Base-by-base conservation (phyloP, 2,113 vertebrate species). In the Meleagris gallopavo region DNA sequence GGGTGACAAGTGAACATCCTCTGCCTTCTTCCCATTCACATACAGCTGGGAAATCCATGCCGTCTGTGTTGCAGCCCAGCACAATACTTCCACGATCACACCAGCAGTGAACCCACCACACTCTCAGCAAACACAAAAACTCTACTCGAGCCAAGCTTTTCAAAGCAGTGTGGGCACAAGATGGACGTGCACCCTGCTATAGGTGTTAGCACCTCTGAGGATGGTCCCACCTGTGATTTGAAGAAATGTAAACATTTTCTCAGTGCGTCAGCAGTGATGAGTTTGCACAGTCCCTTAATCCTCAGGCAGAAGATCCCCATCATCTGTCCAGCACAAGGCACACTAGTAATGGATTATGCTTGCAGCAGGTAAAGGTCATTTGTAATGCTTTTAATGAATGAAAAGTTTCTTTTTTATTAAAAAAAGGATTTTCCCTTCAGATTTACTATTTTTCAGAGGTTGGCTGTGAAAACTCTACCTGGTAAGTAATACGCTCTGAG, bases 301-400 rank as follows among this genome's bases (percentile, higher is more conserved):
- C 86, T 70, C 5, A 17, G 8, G 82, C 87, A 89, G 94, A 96
- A 96, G 93, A 94, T 89, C 86, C 93, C 94, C 89, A 97, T 97
- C 97, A 96, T 97, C 97, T 97, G 85, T 92, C 92, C 90, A 30
- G 88, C 80, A 94, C 88, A 97, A 95, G 93, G 58, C 61, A 88
- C 86, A 83, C 97, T 97, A 97, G 97, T 96, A 98, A 97, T 10
- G 88, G 97, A 97, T 98, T 98, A 96, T 18, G n/a, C 89, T 95
- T 97, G 95, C 93, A 94, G 89, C 93, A 96, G 91, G 96, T 93
- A 97, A 98, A 97, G 97, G 97, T 97, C 97, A 96, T 72, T 96
- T 95, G 85, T 90, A 97, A 97, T 96, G 86, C 91, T 95, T 97
- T 95, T 97, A 98, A 98, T 97, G 96, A 96, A 97, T 97, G 91